These are phyloP conservation scores for Sminthurinus signatus DNA, from an alignment of 1,140 invertebrate species.

Conservation along the genomic window DNA sequence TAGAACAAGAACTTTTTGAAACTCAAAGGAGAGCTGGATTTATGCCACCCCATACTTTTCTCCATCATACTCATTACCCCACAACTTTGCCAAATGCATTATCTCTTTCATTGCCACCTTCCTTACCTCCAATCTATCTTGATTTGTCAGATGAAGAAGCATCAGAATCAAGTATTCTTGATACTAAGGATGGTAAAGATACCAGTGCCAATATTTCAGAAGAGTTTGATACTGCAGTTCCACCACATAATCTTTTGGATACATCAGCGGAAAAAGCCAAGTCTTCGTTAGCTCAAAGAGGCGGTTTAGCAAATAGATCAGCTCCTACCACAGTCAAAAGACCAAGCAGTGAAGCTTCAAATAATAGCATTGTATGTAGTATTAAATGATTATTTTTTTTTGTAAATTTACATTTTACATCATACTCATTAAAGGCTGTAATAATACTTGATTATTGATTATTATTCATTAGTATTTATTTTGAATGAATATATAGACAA, in stretches of 20 bases:
- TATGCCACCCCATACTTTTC: slow-evolving; percentile 66
- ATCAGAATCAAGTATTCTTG: background rate
- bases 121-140: slow-evolving; percentile 36
- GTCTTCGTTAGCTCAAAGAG: slow-evolving; percentile 72
- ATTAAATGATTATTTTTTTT: too few relatives aligned
- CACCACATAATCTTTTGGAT: slow-evolving; percentile 74
- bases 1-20: slow-evolving; percentile 65
- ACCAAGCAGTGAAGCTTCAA: slow-evolving; percentile 38
- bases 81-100: slow-evolving; percentile 23
- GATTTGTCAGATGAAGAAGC: slow-evolving; percentile 35
- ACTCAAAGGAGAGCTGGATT: slow-evolving; percentile 80
- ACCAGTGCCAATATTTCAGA: slow-evolving; percentile 59
- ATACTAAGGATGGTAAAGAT: slow-evolving; percentile 7
- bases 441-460: too few relatives aligned
- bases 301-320: slow-evolving; percentile 52
- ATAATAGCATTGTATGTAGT: slow-evolving; percentile 7
- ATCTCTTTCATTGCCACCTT: slow-evolving; percentile 33
- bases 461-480: too few relatives aligned
- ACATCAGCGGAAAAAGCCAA: slow-evolving; percentile 79
- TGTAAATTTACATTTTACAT: too few relatives aligned
- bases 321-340: slow-evolving; percentile 50
- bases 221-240: slow-evolving; percentile 77
- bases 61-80: slow-evolving; percentile 44
- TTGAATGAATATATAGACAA: too few relatives aligned
- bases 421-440: too few relatives aligned